Evolutionary conservation across 2,888 invertebrate species (phyloP), one percentile per base, ranked within the genome.

Genomic region (Spodoptera exigua): DNA sequence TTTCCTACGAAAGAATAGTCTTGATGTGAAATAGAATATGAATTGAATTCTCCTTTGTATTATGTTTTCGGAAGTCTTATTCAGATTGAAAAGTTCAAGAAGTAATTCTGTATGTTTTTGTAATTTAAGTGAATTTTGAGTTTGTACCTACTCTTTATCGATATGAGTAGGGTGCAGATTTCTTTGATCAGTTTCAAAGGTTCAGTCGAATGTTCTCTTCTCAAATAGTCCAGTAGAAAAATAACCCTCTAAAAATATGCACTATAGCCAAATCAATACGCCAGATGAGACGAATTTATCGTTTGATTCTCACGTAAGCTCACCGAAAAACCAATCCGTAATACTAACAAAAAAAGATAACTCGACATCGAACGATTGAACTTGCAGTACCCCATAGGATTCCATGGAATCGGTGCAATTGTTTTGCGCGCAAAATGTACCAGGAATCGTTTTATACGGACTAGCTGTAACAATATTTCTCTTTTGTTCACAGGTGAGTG

Each of bases 401-500:
- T 58, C 52, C 52, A 53, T 56, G 41, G 51, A 49, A 70, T 63
- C 43, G 51, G 14, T 46, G 55, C 59, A 53, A 68, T 74, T 60
- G 68, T 74, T 61, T 45, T 32, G 34, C 59, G 16, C 48, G 45
- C 37, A 16, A 63, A 64, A 62, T 61, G 49, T 61, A 58, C 57
- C 45, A 54, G 61, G 48, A 48, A 66, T 61, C 52, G 57, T 12
- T 67, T 51, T 52, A 44, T 44, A 39, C 39, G 61, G 66, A 65
- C 65, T 59, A 45, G 49, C 51, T 59, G 57, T 72, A 76, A 73
- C 74, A 76, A 75, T 66, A 62, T 78, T 68, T 77, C 65, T 80
- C 76, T 78, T 81, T 85, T 87, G 73, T 80, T 92, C 85, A 3
- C 89, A 94, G 94, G 94, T 94, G 94, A 94, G 94, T 94, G 93